Percentiles rank a stretch among this genome's conserved stretches.
These are phyloP conservation scores for Misgurnus anguillicaudatus DNA, from an alignment of 2,113 vertebrate genomes.

Conservation along the genomic window DNA sequence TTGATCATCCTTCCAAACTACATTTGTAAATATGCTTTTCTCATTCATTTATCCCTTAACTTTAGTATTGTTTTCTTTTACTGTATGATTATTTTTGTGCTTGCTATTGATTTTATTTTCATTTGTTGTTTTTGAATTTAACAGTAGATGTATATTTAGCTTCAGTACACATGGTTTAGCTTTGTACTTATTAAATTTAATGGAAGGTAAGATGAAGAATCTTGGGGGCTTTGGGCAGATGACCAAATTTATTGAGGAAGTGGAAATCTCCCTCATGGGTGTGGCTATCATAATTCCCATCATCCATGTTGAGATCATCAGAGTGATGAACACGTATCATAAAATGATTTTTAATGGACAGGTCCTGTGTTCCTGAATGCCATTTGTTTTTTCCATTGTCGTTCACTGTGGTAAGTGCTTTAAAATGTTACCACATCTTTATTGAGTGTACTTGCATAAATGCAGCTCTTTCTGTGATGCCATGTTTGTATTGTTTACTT, in stretches of 20 bases:
- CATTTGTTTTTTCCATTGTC: slow-evolving; percentile 26
- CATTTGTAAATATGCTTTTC: slow-evolving; percentile 46
- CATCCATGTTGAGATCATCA: neutral
- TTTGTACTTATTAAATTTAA: neutral
- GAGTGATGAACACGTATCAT: neutral
- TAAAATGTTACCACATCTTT: neutral
- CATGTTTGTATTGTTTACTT: slow-evolving; percentile 11
- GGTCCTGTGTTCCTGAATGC: neutral
- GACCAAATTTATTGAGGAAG: neutral
- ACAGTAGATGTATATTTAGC: slow-evolving; percentile 27
- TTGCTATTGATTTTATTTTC: slow-evolving; percentile 31
- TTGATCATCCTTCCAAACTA: slow-evolving; percentile 19
- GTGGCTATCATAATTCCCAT: neutral
- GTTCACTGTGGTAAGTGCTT: slow-evolving; percentile 4
- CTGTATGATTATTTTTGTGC: slow-evolving; percentile 40
- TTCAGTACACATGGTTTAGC: neutral
- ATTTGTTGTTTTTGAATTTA: slow-evolving; percentile 36
- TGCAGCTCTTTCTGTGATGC: neutral
- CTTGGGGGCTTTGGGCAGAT: slow-evolving; percentile 16
- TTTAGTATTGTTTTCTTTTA: slow-evolving; percentile 39
- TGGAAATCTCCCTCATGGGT: neutral
- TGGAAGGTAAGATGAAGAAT: slow-evolving; percentile 7
- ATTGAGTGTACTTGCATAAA: neutral
- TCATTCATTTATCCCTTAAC: slow-evolving; percentile 22
- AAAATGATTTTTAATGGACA: neutral